These are phyloP conservation scores for Sebastes matsubarae DNA, from an alignment of 2,797 vertebrate genomes.

Conservation along the genomic window DNA sequence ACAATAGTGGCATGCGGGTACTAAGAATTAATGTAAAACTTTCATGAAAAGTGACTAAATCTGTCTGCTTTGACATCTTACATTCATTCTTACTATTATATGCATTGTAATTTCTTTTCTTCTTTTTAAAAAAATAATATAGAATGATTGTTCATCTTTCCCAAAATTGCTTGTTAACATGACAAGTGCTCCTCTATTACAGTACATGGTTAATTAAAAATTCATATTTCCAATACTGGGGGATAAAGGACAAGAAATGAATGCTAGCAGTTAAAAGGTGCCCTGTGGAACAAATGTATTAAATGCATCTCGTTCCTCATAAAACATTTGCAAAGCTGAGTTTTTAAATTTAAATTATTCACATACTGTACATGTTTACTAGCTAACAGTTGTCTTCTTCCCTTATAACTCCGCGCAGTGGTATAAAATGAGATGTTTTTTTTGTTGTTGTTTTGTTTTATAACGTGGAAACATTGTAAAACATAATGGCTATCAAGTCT, in stretches of 20 bases:
- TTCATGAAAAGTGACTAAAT: neutral
- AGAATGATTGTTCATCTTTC: neutral
- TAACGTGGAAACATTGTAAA: neutral
- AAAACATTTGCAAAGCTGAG: neutral
- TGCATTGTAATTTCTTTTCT: neutral
- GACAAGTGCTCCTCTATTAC: neutral
- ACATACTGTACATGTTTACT: neutral
- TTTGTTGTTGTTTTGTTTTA: neutral
- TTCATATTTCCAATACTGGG: neutral
- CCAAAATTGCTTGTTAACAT: neutral
- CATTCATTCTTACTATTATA: neutral
- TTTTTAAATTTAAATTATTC: neutral
- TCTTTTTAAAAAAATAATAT: neutral
- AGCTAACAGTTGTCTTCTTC: neutral
- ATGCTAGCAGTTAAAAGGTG: neutral
- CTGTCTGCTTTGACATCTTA: neutral
- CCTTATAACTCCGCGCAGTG: neutral
- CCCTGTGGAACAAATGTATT: neutral
- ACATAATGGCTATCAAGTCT: neutral
- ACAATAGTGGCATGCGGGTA: neutral
- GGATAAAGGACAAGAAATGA: neutral
- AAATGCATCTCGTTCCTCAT: neutral
- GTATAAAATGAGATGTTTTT: neutral
- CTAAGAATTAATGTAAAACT: conserved; percentile 1
- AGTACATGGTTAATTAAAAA: neutral